Evolutionary conservation across 2,797 vertebrate genomes (phyloP), one percentile per base, ranked within the genome.

Genomic region (Siniperca scherzeri): DNA sequence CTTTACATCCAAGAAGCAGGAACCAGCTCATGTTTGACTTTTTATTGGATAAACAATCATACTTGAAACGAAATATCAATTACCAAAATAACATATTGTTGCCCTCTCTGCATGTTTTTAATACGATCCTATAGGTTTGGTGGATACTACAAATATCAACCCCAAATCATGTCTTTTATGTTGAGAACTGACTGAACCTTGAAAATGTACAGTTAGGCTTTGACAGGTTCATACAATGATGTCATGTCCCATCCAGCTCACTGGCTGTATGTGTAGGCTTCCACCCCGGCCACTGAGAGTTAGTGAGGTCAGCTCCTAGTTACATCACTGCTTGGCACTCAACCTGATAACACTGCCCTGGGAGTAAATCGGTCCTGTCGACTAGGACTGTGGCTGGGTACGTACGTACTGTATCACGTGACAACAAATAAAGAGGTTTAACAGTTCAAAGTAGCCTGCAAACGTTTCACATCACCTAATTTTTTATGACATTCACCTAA

Each of bases 281-380:
- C 77, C 72, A 72, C 82, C 50, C 8, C 76, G 86, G 82, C 73
- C 76, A 62, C 72, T 52, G 65, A 80, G 73, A 65, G 87, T 81
- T 79, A 80, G 82, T 4, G 83, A 88, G 89, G 88, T 90, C 91
- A 86, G 61, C 62, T 69, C 77, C 53, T 7, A 50, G 88, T 92
- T 92, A 88, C 80, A 84, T 91, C 87, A 92, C 66, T n/a, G 55
- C 83, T 75, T 81, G 77, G 85, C 83, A 61, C 81, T 83, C 85
- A 70, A 81, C 76, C 88, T 89, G 87, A 82, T 88, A 81, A 91
- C 92, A 84, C 62, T 71, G 77, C 80, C 25, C 84, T 65, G 42
- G 76, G 84, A 89, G 74, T 53, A 69, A 76, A 77, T 72, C 7
- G 48, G 67, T 85, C 73, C 77, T 50, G 77, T 78, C 11, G 9